Percentiles rank a stretch among this genome's conserved stretches.
phyloP scores from a whole-genome alignment of 2,888 invertebrate genomes.

The Volucella inanis region DNA sequence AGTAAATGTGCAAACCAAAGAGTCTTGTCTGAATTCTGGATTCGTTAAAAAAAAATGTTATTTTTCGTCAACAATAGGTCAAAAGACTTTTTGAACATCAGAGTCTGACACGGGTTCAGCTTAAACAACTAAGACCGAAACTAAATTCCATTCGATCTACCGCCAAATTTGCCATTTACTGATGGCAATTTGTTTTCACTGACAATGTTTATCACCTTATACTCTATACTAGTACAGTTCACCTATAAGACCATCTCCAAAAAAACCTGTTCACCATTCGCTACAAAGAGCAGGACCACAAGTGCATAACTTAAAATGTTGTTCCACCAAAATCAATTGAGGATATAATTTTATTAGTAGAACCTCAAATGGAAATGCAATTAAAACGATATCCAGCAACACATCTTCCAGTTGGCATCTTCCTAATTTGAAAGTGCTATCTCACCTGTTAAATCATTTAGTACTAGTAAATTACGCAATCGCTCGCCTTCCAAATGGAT shows the following conservation, averaged over 20 bases:
- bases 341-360: conserved; percentile 64
- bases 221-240: background rate
- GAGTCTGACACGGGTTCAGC: too few relatives aligned
- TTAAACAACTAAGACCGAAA: too few relatives aligned
- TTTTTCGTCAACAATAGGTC: too few relatives aligned
- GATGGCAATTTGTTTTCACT: conserved; percentile 34
- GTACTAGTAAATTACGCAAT: conserved; percentile 55
- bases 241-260: background rate
- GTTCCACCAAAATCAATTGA: conserved; percentile 59
- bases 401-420: conserved; percentile 70
- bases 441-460: conserved; percentile 57
- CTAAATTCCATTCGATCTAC: background rate
- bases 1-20: too few relatives aligned
- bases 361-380: conserved; percentile 69
- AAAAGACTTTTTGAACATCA: too few relatives aligned
- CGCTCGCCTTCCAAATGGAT: conserved; percentile 41
- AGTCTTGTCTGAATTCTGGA: too few relatives aligned
- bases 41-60: too few relatives aligned
- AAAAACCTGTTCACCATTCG: conserved; percentile 17
- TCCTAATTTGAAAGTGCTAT: conserved; percentile 73
- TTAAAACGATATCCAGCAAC: conserved; percentile 67
- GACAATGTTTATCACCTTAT: conserved; percentile 20
- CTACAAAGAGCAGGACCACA: conserved; percentile 23
- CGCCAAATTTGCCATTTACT: background rate
- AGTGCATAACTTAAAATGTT: conserved; percentile 34